Evolutionary conservation across 2,113 vertebrate genomes (phyloP).

Genomic region (Caracal caracal): DNA sequence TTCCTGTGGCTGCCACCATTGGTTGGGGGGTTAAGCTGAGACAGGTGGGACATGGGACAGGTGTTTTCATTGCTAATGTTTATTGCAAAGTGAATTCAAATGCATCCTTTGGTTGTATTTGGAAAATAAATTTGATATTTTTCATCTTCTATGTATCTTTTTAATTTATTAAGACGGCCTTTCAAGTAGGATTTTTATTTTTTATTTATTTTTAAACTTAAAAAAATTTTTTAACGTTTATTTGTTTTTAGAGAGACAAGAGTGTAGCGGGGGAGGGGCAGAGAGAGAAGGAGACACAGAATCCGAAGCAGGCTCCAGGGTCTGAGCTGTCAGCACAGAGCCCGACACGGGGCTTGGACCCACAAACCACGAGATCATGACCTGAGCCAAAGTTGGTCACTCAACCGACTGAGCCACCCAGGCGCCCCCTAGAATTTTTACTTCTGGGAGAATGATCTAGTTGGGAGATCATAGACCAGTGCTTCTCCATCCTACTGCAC

Average conservation of each 20-base stretch:
- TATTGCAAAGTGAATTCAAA: slow-evolving; percentile 52
- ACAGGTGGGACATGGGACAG: neutral
- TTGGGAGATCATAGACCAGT: neutral
- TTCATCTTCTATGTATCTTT: slow-evolving; percentile 43
- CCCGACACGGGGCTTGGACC: too few relatives aligned
- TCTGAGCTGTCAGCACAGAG: too few relatives aligned
- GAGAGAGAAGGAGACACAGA: too few relatives aligned
- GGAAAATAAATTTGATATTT: slow-evolving; percentile 73
- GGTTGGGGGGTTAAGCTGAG: neutral
- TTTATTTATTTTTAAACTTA: too few relatives aligned
- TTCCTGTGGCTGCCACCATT: neutral
- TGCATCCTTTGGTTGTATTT: slow-evolving; percentile 30
- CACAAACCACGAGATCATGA: too few relatives aligned
- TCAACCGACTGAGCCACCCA: too few relatives aligned
- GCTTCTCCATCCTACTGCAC: neutral
- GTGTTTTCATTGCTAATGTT: slow-evolving; percentile 33
- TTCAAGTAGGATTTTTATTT: neutral
- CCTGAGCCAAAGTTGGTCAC: too few relatives aligned
- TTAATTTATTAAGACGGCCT: slow-evolving; percentile 40
- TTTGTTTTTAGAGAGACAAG: too few relatives aligned
- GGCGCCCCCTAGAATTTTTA: too few relatives aligned
- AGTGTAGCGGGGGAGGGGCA: too few relatives aligned
- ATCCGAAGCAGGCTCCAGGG: too few relatives aligned
- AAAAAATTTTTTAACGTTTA: too few relatives aligned
- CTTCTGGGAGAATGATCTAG: neutral